Evolutionary conservation across 2,113 vertebrate genomes (phyloP), one percentile per base, ranked within the genome.

Genomic region (Plecturocebus donacophilus): DNA sequence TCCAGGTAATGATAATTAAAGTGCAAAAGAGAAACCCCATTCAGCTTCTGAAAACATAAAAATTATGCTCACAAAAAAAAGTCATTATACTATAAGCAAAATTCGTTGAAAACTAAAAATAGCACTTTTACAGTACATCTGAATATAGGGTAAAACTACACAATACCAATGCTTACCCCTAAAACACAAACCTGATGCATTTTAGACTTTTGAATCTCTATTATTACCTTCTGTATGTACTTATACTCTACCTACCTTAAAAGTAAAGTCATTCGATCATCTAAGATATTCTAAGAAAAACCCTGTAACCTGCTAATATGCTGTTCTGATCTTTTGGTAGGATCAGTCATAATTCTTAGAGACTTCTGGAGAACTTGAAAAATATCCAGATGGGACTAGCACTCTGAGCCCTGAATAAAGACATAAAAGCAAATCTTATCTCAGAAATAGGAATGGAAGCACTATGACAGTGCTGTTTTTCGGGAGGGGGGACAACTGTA

Each of bases 1-100:
- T 94, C 23, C 45, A 96, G 14, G 23, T 84, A 92, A 92, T 45
- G 23, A 86, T 70, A 94, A 84, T 66, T 75, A 79, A 87, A 93
- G 73, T 82, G 17, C 66, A 84, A 93, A 87, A 64, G 5, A 85
- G 25, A 77, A 96, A 77, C 2, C 1, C 9, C 80, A 6, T 82
- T 76, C 40, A 82, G 8, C 16, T 45, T 86, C 32, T 81, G 16
- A 93, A 96, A 97, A 95, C 27, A 66, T 1, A 94, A 2, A 95
- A 87, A 61, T 68, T 6, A 13, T 45, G 10, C 30, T 91, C 14
- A 35, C n/a, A 70, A 73, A 45, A 85, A 61, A 30, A 90, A 58
- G 86, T 70, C 1, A 76, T 42, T 70, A 52, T 68, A 81, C 76
- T 92, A 23, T 66, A 86, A 35, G 8, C 12, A 80, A 90, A 96